Conservation (phyloP, 2,113 vertebrate genomes). For the Alosa alosa region DNA sequence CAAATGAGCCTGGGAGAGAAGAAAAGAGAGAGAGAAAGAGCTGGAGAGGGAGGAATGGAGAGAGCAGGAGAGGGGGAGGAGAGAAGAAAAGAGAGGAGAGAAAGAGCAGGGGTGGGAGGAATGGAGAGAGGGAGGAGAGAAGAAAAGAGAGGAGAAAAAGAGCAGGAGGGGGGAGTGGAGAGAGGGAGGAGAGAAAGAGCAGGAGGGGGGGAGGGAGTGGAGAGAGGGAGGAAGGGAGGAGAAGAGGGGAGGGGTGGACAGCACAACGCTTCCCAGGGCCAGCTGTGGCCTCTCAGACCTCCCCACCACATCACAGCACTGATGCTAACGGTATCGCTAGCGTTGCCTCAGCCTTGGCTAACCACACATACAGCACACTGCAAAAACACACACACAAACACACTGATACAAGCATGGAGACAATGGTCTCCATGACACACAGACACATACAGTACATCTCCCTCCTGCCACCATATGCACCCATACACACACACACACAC, state of each 20-base stretch:
- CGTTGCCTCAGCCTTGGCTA: not conserved
- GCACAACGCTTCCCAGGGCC: conserved; percentile 27
- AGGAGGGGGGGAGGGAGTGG: too few relatives aligned
- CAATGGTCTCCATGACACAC: not conserved
- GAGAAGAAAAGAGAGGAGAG: too few relatives aligned
- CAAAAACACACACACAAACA: not conserved
- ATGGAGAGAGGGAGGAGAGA: not conserved
- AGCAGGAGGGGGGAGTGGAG: too few relatives aligned
- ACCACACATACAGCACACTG: not conserved
- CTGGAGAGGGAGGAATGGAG: not conserved
- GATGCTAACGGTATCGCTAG: not conserved
- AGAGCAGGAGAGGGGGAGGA: not conserved
- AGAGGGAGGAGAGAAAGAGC: not conserved
- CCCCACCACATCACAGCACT: not conserved
- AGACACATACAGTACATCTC: too few relatives aligned
- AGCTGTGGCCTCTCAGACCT: conserved; percentile 41
- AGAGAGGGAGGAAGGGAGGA: not conserved
- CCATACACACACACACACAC: not conserved
- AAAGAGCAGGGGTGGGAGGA: not conserved
- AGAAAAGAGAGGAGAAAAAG: too few relatives aligned
- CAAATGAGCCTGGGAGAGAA: conserved; percentile 61
- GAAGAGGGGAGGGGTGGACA: not conserved
- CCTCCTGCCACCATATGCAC: too few relatives aligned
- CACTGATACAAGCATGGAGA: not conserved
- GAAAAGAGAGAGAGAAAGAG: not conserved